Base-by-base conservation (phyloP, 2,113 vertebrate genomes). In the Calonectris borealis region DNA sequence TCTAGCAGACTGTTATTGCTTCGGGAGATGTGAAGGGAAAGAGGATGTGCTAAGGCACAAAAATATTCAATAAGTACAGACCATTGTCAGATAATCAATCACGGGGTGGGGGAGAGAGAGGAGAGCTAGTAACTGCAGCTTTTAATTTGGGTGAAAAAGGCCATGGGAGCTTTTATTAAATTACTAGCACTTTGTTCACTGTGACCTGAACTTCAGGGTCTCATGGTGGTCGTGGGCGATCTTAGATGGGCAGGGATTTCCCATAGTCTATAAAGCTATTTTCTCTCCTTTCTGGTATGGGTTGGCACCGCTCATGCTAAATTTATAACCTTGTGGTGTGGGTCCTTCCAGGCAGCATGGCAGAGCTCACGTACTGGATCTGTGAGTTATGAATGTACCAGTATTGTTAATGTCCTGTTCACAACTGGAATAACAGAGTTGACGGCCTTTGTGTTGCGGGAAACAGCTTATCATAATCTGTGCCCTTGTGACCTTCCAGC, bases 351-450 rank as follows among this genome's bases (percentile, higher is more conserved):
- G 90, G 69, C 85, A 58, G 79, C 51, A 34, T 83, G 91, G 88
- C 62, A 61, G 72, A 51, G 82, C 92, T 96, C 94, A 94, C 65
- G 58, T 90, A 96, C 85, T 52, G 31, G 8, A 40, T 20, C 58
- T 64, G 79, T 88, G 80, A 97, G 71, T 96, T 49, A 80, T 86
- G 89, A 70, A 69, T n/a, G 32, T 25, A 21, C 42, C 24, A 10
- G 95, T 61, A 75, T 86, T 95, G 89, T 93, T 94, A 91, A 69
- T 34, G 26, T 29, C 15, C 49, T 78, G 82, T 65, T 88, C 15
- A 40, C 82, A 55, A 77, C 89, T 93, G 93, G 76, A 83, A 97
- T 96, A 96, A 97, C 95, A 98, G 88, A 69, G 82, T n/a, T 92
- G 94, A 61, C 7, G 0, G 76, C 83, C 71, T 93, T 92, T 92